Base-by-base conservation (phyloP, 2,888 invertebrate species). In the Sinhomidia bicolor region DNA sequence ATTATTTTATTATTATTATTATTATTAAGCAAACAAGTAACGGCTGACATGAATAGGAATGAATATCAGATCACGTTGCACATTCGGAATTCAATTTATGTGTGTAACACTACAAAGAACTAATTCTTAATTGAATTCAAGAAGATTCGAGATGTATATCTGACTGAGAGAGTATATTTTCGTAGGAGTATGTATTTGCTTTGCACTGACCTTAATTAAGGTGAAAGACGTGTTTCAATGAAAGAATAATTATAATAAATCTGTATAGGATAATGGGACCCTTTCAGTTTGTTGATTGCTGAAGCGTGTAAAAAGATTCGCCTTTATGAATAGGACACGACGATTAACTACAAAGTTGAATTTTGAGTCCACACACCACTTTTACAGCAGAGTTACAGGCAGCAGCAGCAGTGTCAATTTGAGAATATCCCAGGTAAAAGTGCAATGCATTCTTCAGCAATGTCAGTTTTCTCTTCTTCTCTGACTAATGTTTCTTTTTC, bases 201-300 rank as follows among this genome's bases (percentile, higher is more conserved):
- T 78, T 54, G 4, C 5, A 78, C 62, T 65, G 78, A 85, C 85
- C 78, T 85, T 85, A 85, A 85, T 85, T 85, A 85, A 78, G 44
- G 26, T n/a, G 71, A 60, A 44, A 36, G 47, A 47, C 9, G 47
- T 7, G 44, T 65, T 62, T 78, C n/a, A 62, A 65, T 32, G 29
- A 23, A 47, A 14, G 57, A 74, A 41, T 23, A 57, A 57, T 57
- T 57, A 23, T 23, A n/a, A n/a, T n/a, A 71, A 41, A 71, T 23
- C 20, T 44, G 23, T 12, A 71, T 32, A 23, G 32, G 36, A 36
- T n/a, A 68, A 68, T 23, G 23, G 14, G 9, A 32, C 36, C 62
- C 36, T 32, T 68, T 68, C 23, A 36, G 36, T 14, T 68, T 12
- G 29, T 36, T 9, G 29, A 29, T 62, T 36, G 65, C 62, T 68